A percentile compares a stretch with the other conserved stretches of the same genome.
These are phyloP conservation scores for Xenopus petersii DNA, from an alignment of 2,797 vertebrate genomes.

Conservation along the genomic window DNA sequence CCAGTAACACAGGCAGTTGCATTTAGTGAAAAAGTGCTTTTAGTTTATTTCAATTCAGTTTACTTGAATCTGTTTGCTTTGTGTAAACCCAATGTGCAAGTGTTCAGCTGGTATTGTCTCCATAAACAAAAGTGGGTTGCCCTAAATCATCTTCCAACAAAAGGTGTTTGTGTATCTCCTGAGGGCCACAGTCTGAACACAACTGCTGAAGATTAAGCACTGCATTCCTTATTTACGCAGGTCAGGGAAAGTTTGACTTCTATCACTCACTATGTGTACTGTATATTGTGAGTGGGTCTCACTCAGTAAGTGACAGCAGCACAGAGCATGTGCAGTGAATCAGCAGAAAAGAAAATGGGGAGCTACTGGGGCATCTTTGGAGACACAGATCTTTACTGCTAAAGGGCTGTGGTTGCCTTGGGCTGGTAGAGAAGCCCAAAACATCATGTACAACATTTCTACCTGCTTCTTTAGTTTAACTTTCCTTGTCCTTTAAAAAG, in stretches of 20 bases:
- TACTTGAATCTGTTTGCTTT: neutral
- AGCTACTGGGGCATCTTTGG: too few species aligned
- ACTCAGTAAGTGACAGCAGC: too few species aligned
- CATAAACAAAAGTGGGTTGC: constrained; percentile 11
- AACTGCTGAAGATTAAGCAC: constrained; percentile 51
- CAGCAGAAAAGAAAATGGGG: too few species aligned
- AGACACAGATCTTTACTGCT: too few species aligned
- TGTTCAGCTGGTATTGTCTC: constrained; percentile 21
- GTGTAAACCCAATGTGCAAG: neutral
- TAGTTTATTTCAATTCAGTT: neutral
- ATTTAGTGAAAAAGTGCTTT: neutral
- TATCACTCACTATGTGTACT: constrained; percentile 14
- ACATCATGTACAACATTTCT: too few species aligned
- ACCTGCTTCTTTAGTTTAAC: too few species aligned
- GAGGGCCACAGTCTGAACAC: constrained; percentile 43
- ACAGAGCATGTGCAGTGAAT: too few species aligned
- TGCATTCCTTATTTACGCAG: constrained; percentile 51
- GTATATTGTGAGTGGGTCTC: too few species aligned
- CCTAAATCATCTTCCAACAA: constrained; percentile 7
- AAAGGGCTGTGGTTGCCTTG: too few species aligned
- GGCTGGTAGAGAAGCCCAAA: too few species aligned
- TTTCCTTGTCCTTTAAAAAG: too few species aligned
- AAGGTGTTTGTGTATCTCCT: constrained; percentile 48
- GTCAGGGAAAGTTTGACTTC: constrained; percentile 58
- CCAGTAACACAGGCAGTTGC: neutral